These are phyloP conservation scores for Penaeus monodon DNA, from an alignment of 2,888 invertebrate species.

Conservation along the genomic window DNA sequence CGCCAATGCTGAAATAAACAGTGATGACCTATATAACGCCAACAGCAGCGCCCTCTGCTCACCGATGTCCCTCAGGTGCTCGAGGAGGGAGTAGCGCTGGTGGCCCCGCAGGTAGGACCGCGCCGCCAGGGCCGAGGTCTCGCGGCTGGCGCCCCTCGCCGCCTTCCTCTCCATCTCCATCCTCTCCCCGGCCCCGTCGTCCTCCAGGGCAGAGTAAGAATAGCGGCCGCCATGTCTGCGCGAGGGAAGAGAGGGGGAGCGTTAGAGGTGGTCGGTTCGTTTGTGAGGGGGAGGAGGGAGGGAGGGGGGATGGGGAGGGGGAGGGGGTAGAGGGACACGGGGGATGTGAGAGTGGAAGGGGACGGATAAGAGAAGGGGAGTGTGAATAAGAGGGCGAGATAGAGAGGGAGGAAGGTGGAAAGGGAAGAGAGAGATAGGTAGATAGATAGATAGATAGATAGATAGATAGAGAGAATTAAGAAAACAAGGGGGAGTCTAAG, in stretches of 20 bases:
- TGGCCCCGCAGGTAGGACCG: conserved; percentile 76
- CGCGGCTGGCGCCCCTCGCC: conserved; percentile 72
- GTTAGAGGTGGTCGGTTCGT: background rate
- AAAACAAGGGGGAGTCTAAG: too few relatives aligned
- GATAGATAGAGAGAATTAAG: too few relatives aligned
- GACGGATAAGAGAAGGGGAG: background rate
- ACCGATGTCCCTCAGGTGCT: conserved; percentile 85
- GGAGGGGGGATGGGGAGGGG: background rate
- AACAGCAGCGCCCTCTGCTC: conserved; percentile 63
- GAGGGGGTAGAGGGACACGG: background rate
- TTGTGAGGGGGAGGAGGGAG: background rate
- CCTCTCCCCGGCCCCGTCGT: conserved; percentile 75
- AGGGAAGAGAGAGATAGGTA: background rate
- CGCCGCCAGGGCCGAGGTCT: conserved; percentile 78
- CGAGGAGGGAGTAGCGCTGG: conserved; percentile 81
- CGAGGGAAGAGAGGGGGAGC: background rate
- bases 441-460: too few relatives aligned
- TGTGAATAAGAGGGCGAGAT: conserved; percentile 1
- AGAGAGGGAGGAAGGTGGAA: background rate
- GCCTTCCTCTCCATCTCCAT: conserved; percentile 77
- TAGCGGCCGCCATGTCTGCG: conserved; percentile 74
- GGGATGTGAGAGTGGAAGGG: background rate
- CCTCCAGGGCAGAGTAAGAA: conserved; percentile 80
- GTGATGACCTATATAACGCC: background rate
- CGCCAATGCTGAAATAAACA: too few relatives aligned